These are phyloP conservation scores for Alfaro cultratus DNA, from an alignment of 2,797 vertebrate species.

Conservation along the genomic window DNA sequence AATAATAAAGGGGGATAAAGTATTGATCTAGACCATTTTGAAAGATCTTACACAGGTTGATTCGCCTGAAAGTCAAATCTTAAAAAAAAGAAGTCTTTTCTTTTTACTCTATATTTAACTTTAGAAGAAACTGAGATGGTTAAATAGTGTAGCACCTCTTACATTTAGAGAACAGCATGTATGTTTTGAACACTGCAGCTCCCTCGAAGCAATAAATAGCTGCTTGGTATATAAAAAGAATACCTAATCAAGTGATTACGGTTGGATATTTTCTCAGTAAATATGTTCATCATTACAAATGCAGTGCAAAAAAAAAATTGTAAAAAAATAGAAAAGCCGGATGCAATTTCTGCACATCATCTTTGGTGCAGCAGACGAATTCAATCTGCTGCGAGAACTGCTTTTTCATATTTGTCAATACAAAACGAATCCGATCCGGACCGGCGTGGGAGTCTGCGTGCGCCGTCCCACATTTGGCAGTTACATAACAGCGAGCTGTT, in stretches of 20 bases:
- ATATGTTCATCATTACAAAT: background rate
- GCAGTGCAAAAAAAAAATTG: background rate
- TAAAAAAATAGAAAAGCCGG: background rate
- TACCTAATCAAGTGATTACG: background rate
- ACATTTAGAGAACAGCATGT: background rate
- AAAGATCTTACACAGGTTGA: background rate
- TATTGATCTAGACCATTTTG: background rate
- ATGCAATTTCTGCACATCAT: constrained; percentile 16
- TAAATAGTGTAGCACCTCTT: background rate
- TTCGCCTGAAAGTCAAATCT: background rate
- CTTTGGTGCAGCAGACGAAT: constrained; percentile 29
- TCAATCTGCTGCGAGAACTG: constrained; percentile 17
- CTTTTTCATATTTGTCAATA: constrained; percentile 43
- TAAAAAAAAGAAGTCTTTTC: background rate
- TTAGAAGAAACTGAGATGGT: background rate
- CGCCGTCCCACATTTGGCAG: constrained; percentile 52
- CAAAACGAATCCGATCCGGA: constrained; percentile 43
- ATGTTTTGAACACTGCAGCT: background rate
- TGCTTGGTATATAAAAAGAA: background rate
- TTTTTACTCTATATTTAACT: background rate
- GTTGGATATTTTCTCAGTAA: constrained; percentile 7
- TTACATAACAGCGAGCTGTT: constrained; percentile 63
- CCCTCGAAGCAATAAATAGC: background rate
- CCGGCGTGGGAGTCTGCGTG: constrained; percentile 58
- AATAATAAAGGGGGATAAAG: background rate